Percentiles rank a stretch among this genome's conserved stretches.
Evolutionary conservation across 2,888 invertebrate genomes (phyloP).

Genomic region (Chrysina gloriosa): DNA sequence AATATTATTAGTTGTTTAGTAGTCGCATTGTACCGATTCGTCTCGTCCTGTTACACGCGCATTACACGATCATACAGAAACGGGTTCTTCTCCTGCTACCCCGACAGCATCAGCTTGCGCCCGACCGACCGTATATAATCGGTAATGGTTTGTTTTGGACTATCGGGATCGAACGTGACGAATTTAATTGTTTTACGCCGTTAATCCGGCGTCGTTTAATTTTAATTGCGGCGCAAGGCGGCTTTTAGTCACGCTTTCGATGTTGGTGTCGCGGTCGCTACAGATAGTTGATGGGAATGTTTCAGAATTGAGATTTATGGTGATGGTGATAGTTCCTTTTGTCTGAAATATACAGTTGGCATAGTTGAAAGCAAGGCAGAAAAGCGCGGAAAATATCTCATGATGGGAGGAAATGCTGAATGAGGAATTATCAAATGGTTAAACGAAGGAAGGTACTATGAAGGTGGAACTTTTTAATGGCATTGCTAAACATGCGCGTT

Average conservation of each 20-base stretch:
- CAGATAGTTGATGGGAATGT: background rate
- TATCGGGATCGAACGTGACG: slow-evolving; percentile 37
- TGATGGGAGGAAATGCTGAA: no score
- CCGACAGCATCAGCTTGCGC: no score
- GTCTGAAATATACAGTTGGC: no score
- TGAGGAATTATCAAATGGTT: no score
- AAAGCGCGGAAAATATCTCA: no score
- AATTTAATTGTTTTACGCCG: slow-evolving; percentile 41
- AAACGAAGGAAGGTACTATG: no score
- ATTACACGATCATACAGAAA: background rate
- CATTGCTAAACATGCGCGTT: no score
- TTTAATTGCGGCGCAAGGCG: slow-evolving; percentile 22
- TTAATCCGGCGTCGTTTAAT: slow-evolving; percentile 19
- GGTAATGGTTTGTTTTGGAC: slow-evolving; percentile 54
- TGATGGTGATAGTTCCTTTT: no score
- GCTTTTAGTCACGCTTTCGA: slow-evolving; percentile 9
- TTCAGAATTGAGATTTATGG: no score
- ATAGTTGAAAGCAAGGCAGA: no score
- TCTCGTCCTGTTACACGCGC: slow-evolving; percentile 1
- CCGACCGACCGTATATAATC: slow-evolving; percentile 55
- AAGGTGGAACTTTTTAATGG: no score
- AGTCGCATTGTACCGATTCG: slow-evolving; percentile 6
- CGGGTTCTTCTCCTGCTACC: background rate
- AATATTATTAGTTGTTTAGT: no score
- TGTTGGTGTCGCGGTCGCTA: background rate